Evolutionary conservation across 2,113 vertebrate genomes (phyloP).

Genomic region (Mus pahari): DNA sequence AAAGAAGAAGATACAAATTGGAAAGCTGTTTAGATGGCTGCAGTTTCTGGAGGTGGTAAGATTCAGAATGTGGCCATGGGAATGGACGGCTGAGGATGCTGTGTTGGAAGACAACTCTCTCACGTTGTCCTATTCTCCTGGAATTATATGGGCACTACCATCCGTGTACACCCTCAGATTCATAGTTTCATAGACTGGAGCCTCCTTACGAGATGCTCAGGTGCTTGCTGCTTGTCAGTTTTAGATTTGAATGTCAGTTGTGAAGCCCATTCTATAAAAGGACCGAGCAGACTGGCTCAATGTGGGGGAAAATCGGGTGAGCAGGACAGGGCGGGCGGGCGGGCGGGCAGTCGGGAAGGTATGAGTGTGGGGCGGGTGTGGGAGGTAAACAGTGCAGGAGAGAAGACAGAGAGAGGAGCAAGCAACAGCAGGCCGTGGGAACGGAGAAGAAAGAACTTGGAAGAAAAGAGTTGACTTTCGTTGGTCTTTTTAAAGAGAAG

Average conservation of each 20-base stretch:
- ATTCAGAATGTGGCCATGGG: not conserved
- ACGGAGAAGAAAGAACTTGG: not conserved
- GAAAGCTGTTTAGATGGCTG: not conserved
- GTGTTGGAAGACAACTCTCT: not conserved
- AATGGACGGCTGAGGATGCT: not conserved
- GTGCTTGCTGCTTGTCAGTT: not conserved
- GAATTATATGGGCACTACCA: not conserved
- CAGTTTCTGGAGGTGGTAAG: not conserved
- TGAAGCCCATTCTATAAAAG: not conserved
- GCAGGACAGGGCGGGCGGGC: not conserved
- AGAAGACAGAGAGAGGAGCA: not conserved
- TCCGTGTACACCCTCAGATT: not conserved
- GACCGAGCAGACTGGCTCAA: not conserved
- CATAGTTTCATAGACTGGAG: not conserved
- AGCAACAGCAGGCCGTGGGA: not conserved
- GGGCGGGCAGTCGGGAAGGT: not conserved
- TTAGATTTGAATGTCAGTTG: not conserved
- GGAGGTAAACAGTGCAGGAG: not conserved
- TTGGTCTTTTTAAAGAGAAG: not conserved
- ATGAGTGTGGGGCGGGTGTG: fast-evolving
- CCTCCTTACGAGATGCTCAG: not conserved
- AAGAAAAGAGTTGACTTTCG: not conserved
- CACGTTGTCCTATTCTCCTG: not conserved
- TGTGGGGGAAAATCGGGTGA: not conserved
- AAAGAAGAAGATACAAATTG: no score